phyloP scores from a whole-genome alignment of 1,140 invertebrate genomes.

The Aphelinus atriplicis region DNA sequence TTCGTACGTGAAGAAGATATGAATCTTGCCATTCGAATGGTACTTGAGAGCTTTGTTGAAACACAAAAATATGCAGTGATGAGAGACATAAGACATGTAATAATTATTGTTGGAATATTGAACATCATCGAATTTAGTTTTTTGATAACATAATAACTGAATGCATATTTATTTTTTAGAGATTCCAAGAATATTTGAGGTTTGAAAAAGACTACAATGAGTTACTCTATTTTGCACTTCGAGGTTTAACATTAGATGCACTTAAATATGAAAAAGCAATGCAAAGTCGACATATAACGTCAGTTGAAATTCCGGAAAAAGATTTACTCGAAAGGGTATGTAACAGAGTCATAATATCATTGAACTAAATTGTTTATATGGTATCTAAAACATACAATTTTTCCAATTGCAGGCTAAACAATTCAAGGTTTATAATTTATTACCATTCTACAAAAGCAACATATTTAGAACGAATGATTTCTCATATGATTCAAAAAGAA shows the following conservation, averaged over 20 bases:
- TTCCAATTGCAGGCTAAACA: conserved; percentile 81
- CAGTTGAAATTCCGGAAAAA: conserved; percentile 91
- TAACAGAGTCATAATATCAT: conserved; percentile 61
- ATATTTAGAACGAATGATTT: conserved; percentile 93
- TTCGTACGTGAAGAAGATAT: conserved; percentile 96
- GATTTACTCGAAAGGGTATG: conserved; percentile 88
- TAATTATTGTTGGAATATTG: conserved; percentile 4
- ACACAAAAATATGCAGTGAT: conserved; percentile 99
- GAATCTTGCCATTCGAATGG: conserved; percentile 95
- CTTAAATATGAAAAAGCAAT: conserved; percentile 85
- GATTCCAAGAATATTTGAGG: conserved; percentile 91
- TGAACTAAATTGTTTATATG: conserved; percentile 36
- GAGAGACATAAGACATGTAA: conserved; percentile 92
- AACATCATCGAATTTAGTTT: too few relatives aligned
- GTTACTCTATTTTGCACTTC: conserved; percentile 93
- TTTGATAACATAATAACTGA: conserved; percentile 7
- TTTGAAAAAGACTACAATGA: conserved; percentile 98
- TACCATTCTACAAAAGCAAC: conserved; percentile 91
- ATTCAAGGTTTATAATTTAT: conserved; percentile 90
- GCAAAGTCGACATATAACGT: conserved; percentile 76
- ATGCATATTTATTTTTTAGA: conserved; percentile 68
- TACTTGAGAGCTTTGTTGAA: conserved; percentile 97
- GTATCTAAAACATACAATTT: conserved; percentile 1
- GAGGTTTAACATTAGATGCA: conserved; percentile 93
- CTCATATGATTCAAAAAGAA: conserved; percentile 83